phyloP scores from a whole-genome alignment of 2,888 invertebrate genomes.

The Drosophila rellima region DNA sequence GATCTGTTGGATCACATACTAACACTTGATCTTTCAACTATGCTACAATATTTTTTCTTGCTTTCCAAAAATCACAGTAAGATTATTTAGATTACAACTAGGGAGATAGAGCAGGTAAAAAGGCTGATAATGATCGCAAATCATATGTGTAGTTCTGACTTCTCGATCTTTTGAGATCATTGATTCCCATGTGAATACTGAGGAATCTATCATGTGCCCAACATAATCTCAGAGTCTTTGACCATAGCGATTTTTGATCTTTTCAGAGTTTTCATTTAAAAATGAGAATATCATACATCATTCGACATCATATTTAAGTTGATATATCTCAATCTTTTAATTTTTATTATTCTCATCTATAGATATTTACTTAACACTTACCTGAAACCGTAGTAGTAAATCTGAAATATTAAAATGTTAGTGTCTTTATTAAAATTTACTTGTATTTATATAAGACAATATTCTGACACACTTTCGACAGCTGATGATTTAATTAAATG shows the following conservation, averaged over 20 bases:
- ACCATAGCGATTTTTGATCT: slow-evolving; percentile 9
- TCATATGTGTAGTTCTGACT: slow-evolving; percentile 10
- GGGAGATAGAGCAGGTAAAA: slow-evolving; percentile 8
- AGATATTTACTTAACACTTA: not conserved
- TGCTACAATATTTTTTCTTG: not conserved
- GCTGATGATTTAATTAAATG: too few relatives aligned
- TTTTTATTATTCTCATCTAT: not conserved
- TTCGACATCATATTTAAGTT: not conserved
- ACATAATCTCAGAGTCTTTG: slow-evolving; percentile 6
- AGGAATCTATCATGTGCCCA: not conserved
- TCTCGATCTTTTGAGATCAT: not conserved
- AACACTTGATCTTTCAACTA: slow-evolving; percentile 9
- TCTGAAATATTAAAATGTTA: not conserved
- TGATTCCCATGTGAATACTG: not conserved
- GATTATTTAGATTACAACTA: slow-evolving; percentile 10
- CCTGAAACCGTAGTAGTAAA: not conserved
- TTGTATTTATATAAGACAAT: too few relatives aligned
- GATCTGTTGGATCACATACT: slow-evolving; percentile 2
- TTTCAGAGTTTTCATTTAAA: not conserved
- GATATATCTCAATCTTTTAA: not conserved
- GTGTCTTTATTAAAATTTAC: too few relatives aligned
- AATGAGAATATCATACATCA: not conserved
- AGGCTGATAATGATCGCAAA: slow-evolving; percentile 2
- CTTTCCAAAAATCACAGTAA: not conserved
- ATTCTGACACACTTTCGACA: too few relatives aligned